Conservation (phyloP, 2,113 vertebrate species). For the Thamnophis sirtalis region DNA sequence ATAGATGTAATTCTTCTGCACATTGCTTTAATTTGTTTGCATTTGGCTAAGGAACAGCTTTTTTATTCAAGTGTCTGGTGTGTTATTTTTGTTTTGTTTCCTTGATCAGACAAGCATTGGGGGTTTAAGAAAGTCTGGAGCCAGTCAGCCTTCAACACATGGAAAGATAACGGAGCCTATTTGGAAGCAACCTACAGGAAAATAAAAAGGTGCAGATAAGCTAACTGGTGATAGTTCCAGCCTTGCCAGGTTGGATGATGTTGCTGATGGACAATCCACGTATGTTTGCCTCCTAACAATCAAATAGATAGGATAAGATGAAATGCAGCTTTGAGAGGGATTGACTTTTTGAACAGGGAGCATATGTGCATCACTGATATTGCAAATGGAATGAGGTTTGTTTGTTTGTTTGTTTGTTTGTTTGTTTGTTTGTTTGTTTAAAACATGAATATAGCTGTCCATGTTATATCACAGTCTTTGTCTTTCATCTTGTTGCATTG, state of each 20-base stretch:
- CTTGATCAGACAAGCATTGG: constrained; percentile 46
- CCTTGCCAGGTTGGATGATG: constrained; percentile 52
- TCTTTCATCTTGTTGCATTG: neutral
- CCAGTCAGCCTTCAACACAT: constrained; percentile 56
- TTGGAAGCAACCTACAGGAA: constrained; percentile 38
- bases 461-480: neutral
- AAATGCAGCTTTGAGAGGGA: constrained; percentile 33
- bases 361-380: neutral
- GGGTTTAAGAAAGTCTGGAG: constrained; percentile 54
- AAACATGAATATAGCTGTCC: neutral
- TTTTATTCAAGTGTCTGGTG: constrained; percentile 25
- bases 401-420: too few relatives aligned
- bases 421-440: too few relatives aligned
- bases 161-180: neutral
- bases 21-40: constrained; percentile 64
- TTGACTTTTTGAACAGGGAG: constrained; percentile 21
- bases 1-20: constrained; percentile 67
- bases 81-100: neutral
- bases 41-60: constrained; percentile 57
- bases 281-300: constrained; percentile 55
- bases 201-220: constrained; percentile 43
- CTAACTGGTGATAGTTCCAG: constrained; percentile 47
- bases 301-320: constrained; percentile 39
- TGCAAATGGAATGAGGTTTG: neutral
- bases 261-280: constrained; percentile 48